Evolutionary conservation across 2,797 vertebrate genomes (phyloP).

Genomic region (Poliocrania exsul): DNA sequence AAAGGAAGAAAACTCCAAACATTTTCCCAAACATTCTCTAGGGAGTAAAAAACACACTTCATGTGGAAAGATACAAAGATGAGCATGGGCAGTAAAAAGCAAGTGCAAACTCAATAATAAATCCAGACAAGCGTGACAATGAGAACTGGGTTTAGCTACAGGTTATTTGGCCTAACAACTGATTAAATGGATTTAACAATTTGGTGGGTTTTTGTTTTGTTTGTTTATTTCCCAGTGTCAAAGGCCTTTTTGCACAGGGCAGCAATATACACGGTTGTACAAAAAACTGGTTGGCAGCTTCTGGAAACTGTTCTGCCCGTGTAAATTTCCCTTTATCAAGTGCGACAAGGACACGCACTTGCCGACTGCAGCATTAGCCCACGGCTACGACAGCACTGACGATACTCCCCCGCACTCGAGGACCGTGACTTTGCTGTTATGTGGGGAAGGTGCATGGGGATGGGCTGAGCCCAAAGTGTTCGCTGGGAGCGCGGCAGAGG

Average conservation of each 20-base stretch:
- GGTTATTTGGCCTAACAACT: neutral
- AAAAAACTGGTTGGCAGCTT: neutral
- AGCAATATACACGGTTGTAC: neutral
- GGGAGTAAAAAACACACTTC: neutral
- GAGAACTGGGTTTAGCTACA: neutral
- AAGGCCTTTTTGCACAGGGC: neutral
- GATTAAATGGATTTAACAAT: neutral
- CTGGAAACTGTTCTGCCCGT: neutral
- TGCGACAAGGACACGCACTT: neutral
- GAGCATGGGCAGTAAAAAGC: neutral
- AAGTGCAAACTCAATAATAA: neutral
- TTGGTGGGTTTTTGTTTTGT: neutral
- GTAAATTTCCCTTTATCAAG: neutral
- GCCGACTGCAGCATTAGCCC: neutral
- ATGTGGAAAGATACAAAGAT: fast-evolving
- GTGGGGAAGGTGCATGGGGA: neutral
- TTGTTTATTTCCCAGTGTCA: neutral
- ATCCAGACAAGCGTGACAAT: fast-evolving
- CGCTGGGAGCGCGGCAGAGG: neutral
- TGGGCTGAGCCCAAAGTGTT: fast-evolving
- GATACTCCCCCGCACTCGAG: neutral
- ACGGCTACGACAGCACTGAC: neutral
- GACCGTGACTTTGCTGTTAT: neutral
- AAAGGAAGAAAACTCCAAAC: neutral
- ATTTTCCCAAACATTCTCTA: neutral